Evolutionary conservation across 2,888 invertebrate genomes (phyloP), one percentile per base, ranked within the genome.

Genomic region (Chouioia cunea): DNA sequence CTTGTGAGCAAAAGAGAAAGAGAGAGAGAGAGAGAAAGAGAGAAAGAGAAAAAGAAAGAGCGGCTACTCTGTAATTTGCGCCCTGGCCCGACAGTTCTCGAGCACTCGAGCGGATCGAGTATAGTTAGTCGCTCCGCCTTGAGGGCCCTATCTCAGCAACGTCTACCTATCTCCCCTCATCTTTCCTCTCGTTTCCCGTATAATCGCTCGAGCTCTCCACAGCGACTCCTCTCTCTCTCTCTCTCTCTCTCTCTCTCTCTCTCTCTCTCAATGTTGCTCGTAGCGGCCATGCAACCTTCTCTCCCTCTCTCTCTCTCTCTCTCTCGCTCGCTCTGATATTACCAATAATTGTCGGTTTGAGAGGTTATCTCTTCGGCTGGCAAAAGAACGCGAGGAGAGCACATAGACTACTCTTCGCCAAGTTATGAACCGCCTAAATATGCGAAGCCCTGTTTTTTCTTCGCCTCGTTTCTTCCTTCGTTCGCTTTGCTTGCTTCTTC

Each of bases 261-360:
- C 50, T 16, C n/a, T n/a, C 43, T 36, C 56, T 47, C 63, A 65
- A 52, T 56, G 20, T 52, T 48, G 60, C 62, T 71, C 65, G 57
- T 67, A 65, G 66, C 71, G 64, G 63, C 62, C 67, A 57, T 65
- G 65, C 69, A 52, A 36, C 59, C 16, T 0, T 16, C 16, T 50
- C n/a, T n/a, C 43, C 20, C 54, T 46, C 58, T 58, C 69, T 68
- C 80, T 44, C 60, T 62, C 81, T 82, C 46, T 15, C n/a, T n/a
- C 43, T 36, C 54, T 46, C 58, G 62, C 69, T 68, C 80, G 48
- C 60, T 62, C 81, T 82, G 82, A 83, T 83, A 82, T 83, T 83
- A 82, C 83, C 82, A 83, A 83, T 83, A 83, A 83, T 83, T 83
- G 82, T 82, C 82, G 82, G 83, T 81, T 82, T 76, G 79, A 82